phyloP scores from a whole-genome alignment of 35 echinoderm and acorn worm species.

The Apostichopus parvimensis region DNA sequence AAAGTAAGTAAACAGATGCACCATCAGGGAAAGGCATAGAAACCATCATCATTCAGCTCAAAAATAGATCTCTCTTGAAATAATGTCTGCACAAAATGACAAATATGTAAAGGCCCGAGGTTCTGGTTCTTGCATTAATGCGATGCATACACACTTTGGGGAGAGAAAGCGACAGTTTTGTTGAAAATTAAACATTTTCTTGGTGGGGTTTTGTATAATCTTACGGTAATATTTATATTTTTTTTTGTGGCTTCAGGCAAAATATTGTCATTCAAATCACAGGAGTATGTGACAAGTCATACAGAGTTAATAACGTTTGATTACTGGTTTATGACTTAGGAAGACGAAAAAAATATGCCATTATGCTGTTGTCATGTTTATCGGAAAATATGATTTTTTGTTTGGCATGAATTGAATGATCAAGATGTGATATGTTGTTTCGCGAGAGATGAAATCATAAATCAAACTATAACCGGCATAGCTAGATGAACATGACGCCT shows the following conservation, averaged over 20 bases:
- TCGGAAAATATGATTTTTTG: no score
- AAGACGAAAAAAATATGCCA: no score
- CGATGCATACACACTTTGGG: neutral
- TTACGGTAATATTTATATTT: neutral
- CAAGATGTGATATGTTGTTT: no score
- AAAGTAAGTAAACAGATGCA: constrained; percentile 14
- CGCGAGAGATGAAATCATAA: no score
- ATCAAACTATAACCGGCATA: no score
- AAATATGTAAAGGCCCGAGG: neutral
- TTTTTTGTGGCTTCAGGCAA: neutral
- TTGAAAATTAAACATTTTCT: neutral
- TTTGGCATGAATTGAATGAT: no score
- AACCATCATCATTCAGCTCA: neutral
- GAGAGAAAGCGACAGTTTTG: neutral
- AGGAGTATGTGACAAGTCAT: neutral
- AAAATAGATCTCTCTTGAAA: constrained; percentile 17
- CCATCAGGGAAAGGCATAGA: neutral
- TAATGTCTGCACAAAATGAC: constrained; percentile 15
- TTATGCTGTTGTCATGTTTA: no score
- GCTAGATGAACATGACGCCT: no score
- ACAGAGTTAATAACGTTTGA: neutral
- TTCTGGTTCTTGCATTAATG: neutral
- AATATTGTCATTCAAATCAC: neutral
- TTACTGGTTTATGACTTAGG: neutral
- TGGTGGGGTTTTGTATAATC: neutral